Evolutionary conservation across 2,888 invertebrate species (phyloP).

Genomic region (Alcis repandata): DNA sequence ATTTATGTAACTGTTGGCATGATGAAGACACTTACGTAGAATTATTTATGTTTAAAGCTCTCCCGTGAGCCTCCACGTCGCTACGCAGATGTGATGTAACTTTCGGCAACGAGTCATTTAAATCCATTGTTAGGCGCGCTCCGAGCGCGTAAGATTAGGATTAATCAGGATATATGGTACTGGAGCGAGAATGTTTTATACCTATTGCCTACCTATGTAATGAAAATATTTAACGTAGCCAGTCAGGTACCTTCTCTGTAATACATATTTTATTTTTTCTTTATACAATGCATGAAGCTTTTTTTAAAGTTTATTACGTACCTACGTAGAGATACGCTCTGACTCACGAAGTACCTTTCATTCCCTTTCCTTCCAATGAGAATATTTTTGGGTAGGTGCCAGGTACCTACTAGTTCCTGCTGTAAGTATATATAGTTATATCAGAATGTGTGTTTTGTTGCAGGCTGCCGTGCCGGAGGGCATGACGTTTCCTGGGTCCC

Average conservation of each 20-base stretch:
- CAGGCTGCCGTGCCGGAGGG: slow-evolving; percentile 84
- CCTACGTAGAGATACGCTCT: not conserved
- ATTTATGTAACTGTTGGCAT: slow-evolving; percentile 28
- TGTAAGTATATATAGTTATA: not conserved
- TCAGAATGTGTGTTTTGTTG: slow-evolving; percentile 53
- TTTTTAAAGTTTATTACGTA: not conserved
- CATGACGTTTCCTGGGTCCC: slow-evolving; percentile 83
- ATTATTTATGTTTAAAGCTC: slow-evolving; percentile 37
- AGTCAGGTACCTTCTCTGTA: no score
- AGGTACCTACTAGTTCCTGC: not conserved
- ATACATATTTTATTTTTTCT: slow-evolving; percentile 8
- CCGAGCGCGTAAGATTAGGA: slow-evolving; percentile 59
- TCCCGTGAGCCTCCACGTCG: slow-evolving; percentile 30
- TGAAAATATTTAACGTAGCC: slow-evolving; percentile 20
- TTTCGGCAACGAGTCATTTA: slow-evolving; percentile 48
- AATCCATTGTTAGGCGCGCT: slow-evolving; percentile 60
- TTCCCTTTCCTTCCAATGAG: no score
- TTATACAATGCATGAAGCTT: not conserved
- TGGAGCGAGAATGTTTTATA: slow-evolving; percentile 34
- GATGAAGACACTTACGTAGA: slow-evolving; percentile 34
- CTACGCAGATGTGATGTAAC: slow-evolving; percentile 40
- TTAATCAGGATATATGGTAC: slow-evolving; percentile 62
- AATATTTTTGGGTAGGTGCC: not conserved
- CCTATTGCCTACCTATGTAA: slow-evolving; percentile 30
- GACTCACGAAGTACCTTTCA: no score